Percentiles rank a stretch among this genome's conserved stretches.
Evolutionary conservation across 2,113 vertebrate genomes (phyloP).

Genomic region (Dipodomys ordii): DNA sequence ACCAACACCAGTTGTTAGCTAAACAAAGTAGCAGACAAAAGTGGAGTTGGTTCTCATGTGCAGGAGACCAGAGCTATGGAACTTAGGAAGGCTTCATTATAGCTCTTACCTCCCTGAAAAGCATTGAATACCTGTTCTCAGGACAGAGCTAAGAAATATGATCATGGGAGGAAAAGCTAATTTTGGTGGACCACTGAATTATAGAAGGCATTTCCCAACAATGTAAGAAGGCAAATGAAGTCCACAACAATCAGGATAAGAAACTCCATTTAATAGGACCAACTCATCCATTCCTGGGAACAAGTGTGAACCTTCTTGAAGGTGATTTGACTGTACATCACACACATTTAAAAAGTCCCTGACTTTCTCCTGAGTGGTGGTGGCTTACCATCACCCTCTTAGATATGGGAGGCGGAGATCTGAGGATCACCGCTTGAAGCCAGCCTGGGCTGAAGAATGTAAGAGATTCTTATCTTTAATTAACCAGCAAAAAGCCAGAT

Average conservation of each 20-base stretch:
- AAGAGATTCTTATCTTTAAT: too few species aligned
- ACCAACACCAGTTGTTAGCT: background rate
- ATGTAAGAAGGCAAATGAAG: too few species aligned
- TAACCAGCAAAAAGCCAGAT: too few species aligned
- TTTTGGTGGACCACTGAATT: background rate
- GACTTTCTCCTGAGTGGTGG: background rate
- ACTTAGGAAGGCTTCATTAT: background rate
- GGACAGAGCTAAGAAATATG: background rate
- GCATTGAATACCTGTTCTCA: background rate
- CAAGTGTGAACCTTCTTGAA: background rate
- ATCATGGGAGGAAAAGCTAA: background rate
- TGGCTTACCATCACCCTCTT: too few species aligned
- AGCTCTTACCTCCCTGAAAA: background rate
- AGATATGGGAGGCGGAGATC: too few species aligned
- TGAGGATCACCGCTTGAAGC: too few species aligned
- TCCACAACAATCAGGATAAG: background rate
- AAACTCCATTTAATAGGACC: background rate
- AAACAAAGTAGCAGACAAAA: background rate
- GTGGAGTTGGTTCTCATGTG: background rate
- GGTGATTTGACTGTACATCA: background rate
- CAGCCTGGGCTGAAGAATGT: too few species aligned
- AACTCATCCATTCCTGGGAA: background rate
- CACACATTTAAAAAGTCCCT: background rate
- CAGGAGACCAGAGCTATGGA: background rate
- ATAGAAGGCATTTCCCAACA: background rate